Evolutionary conservation across 2,113 vertebrate species (phyloP), one percentile per base, ranked within the genome.

Genomic region (Globicephala melas): DNA sequence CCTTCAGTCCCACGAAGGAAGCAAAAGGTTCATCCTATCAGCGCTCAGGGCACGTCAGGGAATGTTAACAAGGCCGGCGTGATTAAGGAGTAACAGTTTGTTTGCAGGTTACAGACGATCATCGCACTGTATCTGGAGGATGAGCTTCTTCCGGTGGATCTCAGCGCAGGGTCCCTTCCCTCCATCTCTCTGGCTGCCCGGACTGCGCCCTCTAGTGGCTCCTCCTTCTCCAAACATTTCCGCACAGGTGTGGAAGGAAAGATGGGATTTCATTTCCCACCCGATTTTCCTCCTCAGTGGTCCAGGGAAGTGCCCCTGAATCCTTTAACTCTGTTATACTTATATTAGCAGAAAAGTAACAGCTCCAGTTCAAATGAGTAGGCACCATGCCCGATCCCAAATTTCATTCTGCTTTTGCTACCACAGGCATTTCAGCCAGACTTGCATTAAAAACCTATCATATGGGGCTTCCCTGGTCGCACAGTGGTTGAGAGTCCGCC

Each of bases 141-240:
- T 60, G 62, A 74, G 65, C 83, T 53, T 91, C 25, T 79, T 47
- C 63, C 63, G 26, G 23, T 2, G 6, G 14, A 17, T 85, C 41
- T 91, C 62, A 23, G 18, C 41, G 3, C 8, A 1, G 2, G 18
- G 5, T 25, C 5, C 20, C 18, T 26, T 17, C 23, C 14, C 25
- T 47, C 20, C 10, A 9, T 76, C 18, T 18, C 31, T 53, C 60
- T 50, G 63, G 23, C 62, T 74, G 23, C 60, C 47, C 23, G 44
- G 14, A 41, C 14, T 94, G 87, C 20, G 3, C 93, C 96, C 87
- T 82, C 94, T 97, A 67, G 85, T 95, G 95, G 93, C 4, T 11
- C 0, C 9, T 70, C 58, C 67, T 62, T 38, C 82, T 26, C 26
- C 82, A 93, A 79, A 15, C 21, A 50, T n/a, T 71, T 62, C 41